Conservation (phyloP, 1,140 invertebrate species). For the Drosophila burlai region DNA sequence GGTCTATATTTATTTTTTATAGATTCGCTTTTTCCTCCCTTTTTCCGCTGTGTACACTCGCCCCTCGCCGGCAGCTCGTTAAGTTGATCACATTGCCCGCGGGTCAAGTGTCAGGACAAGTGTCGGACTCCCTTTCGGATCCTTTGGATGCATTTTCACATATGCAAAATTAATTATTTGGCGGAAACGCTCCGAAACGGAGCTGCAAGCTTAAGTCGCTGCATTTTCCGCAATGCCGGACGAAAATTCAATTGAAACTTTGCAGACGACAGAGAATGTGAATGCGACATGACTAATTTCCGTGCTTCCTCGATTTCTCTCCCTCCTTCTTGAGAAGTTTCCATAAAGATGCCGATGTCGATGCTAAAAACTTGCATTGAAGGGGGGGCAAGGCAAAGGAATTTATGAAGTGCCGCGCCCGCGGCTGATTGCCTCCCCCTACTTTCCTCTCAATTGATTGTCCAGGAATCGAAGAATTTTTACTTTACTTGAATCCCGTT, state of each 20-base stretch:
- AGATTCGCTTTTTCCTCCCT: background rate
- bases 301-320: constrained; percentile 26
- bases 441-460: constrained; percentile 37
- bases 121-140: constrained; percentile 22
- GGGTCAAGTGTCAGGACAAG: constrained; percentile 41
- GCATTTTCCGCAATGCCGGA: constrained; percentile 29
- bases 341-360: constrained; percentile 31
- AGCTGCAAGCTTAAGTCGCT: constrained; percentile 27
- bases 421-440: constrained; percentile 51
- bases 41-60: constrained; percentile 2
- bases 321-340: constrained; percentile 36
- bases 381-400: constrained; percentile 23
- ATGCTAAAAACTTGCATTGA: constrained; percentile 57
- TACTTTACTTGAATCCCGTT: constrained; percentile 35
- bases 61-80: constrained; percentile 9
- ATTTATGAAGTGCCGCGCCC: constrained; percentile 68
- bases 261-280: constrained; percentile 64
- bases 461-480: constrained; percentile 51
- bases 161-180: constrained; percentile 57
- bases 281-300: constrained; percentile 63
- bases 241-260: constrained; percentile 64
- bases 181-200: constrained; percentile 3
- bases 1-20: too few relatives aligned
- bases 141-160: constrained; percentile 37
- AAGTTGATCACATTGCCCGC: constrained; percentile 37